Percentiles rank a stretch among this genome's conserved stretches.
These are phyloP conservation scores for Meriones psammophilus DNA, from an alignment of 2,797 vertebrate species.

Conservation along the genomic window DNA sequence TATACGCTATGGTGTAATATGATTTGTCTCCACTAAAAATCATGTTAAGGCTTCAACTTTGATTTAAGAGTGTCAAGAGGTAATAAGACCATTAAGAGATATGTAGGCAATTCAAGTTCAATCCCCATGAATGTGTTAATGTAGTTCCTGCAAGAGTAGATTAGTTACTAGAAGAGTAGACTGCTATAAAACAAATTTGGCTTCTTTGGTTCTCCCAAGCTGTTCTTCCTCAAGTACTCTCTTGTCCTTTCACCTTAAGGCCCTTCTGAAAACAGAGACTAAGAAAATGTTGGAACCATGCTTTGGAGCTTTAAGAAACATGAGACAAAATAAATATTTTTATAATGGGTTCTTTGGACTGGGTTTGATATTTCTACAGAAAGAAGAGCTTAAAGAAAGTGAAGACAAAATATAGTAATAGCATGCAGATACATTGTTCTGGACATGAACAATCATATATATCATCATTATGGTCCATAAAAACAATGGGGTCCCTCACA, in stretches of 20 bases:
- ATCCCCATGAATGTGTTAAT: not conserved
- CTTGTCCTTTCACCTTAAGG: not conserved
- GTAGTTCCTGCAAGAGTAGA: not conserved
- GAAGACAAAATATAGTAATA: slow-evolving; percentile 8
- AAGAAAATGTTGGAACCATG: not conserved
- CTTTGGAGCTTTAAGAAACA: not conserved
- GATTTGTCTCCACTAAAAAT: not conserved
- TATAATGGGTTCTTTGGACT: not conserved
- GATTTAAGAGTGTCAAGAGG: not conserved
- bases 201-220: not conserved
- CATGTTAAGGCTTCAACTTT: not conserved
- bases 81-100: not conserved
- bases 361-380: not conserved
- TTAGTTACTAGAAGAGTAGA: not conserved
- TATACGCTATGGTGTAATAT: not conserved
- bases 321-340: not conserved
- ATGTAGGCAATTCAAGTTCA: not conserved
- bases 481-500: not conserved
- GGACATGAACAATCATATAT: not conserved
- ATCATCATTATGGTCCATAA: slow-evolving; percentile 25
- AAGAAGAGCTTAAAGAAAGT: not conserved
- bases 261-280: not conserved
- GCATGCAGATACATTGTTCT: not conserved
- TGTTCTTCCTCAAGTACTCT: not conserved
- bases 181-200: not conserved